These are phyloP conservation scores for Phlogophora meticulosa DNA, from an alignment of 2,888 invertebrate species.

Conservation along the genomic window DNA sequence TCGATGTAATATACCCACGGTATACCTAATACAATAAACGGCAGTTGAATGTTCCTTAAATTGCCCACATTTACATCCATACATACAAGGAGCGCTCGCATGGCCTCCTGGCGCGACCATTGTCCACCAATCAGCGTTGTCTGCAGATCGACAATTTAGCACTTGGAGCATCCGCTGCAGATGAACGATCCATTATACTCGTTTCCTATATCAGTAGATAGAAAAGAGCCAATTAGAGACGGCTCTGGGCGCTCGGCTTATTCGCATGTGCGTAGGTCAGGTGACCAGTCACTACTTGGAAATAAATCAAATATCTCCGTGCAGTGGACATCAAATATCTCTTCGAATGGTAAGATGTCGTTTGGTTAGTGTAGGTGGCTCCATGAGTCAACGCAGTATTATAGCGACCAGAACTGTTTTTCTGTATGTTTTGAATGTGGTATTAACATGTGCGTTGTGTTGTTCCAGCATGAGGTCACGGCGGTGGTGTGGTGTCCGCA, in stretches of 20 bases:
- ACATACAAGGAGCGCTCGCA: conserved; percentile 58
- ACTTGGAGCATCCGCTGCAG: conserved; percentile 79
- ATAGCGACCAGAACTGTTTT: neutral
- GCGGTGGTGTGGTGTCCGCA: conserved; percentile 88
- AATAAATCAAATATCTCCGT: conserved; percentile 43
- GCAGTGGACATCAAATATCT: conserved; percentile 25
- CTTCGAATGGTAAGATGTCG: conserved; percentile 51
- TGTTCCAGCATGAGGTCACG: conserved; percentile 90
- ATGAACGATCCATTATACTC: conserved; percentile 67
- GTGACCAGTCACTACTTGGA: conserved; percentile 55
- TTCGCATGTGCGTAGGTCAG: conserved; percentile 62
- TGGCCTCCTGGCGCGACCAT: conserved; percentile 68
- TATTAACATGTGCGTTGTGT: conserved; percentile 50
- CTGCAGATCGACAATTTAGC: conserved; percentile 78
- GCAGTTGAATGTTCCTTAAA: conserved; percentile 43
- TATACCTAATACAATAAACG: too few species aligned
- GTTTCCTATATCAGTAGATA: conserved; percentile 65
- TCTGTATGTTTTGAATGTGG: conserved; percentile 6
- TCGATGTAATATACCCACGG: conserved; percentile 11
- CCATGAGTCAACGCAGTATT: neutral
- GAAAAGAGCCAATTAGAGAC: conserved; percentile 61
- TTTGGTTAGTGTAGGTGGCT: neutral
- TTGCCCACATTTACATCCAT: conserved; percentile 56
- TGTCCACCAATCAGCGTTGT: conserved; percentile 79
- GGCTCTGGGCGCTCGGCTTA: conserved; percentile 45